phyloP scores from a whole-genome alignment of 1,140 invertebrate species.

The Bicyclus anynana region DNA sequence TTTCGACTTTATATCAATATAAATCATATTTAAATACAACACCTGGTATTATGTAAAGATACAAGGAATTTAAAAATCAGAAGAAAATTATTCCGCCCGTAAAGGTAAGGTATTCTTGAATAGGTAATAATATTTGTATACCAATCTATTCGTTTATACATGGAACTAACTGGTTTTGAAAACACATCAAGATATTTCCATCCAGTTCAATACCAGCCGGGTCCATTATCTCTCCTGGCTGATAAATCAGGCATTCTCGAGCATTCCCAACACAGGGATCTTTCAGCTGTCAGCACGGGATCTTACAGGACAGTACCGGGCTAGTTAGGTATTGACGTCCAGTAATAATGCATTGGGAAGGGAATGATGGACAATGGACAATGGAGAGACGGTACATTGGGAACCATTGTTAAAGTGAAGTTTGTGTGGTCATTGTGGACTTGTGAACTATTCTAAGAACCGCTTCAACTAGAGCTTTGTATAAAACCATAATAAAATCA shows the following conservation, averaged over 20 bases:
- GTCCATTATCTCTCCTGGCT: background rate
- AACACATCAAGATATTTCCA: slow-evolving; percentile 2
- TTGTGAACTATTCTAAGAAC: background rate
- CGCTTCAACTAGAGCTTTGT: background rate
- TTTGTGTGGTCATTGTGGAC: slow-evolving; percentile 4
- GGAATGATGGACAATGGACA: background rate
- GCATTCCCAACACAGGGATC: background rate
- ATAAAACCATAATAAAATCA: too few species aligned
- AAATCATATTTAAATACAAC: too few species aligned
- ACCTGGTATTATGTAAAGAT: too few species aligned
- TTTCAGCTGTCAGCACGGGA: slow-evolving; percentile 2
- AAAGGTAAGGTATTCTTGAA: background rate
- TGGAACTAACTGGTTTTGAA: background rate
- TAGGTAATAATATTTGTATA: background rate
- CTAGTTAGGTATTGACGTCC: slow-evolving; percentile 8
- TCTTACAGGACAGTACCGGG: slow-evolving; percentile 7
- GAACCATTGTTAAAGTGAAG: slow-evolving; percentile 6
- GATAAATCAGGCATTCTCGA: slow-evolving; percentile 5
- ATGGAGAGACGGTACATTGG: background rate
- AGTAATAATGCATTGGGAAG: background rate
- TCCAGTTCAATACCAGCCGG: background rate
- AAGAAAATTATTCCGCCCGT: background rate
- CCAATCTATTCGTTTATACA: background rate
- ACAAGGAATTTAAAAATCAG: too few species aligned
- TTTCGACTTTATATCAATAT: too few species aligned